Evolutionary conservation across 1,140 invertebrate species (phyloP), one percentile per base, ranked within the genome.

Genomic region (Drosophila ogumai): DNA sequence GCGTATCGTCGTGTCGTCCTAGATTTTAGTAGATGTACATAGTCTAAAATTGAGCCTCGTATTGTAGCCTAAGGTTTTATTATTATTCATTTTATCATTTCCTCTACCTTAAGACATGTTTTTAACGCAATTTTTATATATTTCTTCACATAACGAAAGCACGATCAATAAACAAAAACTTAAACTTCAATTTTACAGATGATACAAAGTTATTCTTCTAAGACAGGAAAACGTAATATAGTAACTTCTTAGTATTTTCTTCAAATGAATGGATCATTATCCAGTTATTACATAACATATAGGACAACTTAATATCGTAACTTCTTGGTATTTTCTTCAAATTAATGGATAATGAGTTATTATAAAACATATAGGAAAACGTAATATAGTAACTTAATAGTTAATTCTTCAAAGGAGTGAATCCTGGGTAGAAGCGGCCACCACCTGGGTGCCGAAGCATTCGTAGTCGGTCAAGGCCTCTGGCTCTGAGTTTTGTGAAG

Each of bases 111-210:
- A 43, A 61, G 58, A 15, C 10, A 49, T 22, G 56, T 78, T 84
- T 84, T 81, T 80, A 81, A 81, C 47, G 19, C 59, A 50, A 38
- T 79, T 84, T 84, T 79, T 84, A 84, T 72, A 75, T 46, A 55
- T 55, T 55, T 55, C 52, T 8, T 67, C 58, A 54, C 31, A 52
- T 41, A 52, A 43, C 8, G 28, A 43, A 49, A 40, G 52, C 52
- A 55, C 52, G 52, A 60, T 61, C 10, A 65, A 65, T 65, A 65
- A 65, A 65, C n/a, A 31, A 19, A 55, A 28, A 28, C 25, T 28
- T 28, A 6, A 65, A 61, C 28, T 32, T 54, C 10, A 22, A 61
- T 56, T 63, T 56, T 61, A 56, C n/a, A 22, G 22, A 22, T 22
- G 3, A 22, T 22, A 22, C 22, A 22, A 22, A 22, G 22, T 22